Conservation (phyloP, 2,797 vertebrate species). For the Eurystomus glaucurus region DNA sequence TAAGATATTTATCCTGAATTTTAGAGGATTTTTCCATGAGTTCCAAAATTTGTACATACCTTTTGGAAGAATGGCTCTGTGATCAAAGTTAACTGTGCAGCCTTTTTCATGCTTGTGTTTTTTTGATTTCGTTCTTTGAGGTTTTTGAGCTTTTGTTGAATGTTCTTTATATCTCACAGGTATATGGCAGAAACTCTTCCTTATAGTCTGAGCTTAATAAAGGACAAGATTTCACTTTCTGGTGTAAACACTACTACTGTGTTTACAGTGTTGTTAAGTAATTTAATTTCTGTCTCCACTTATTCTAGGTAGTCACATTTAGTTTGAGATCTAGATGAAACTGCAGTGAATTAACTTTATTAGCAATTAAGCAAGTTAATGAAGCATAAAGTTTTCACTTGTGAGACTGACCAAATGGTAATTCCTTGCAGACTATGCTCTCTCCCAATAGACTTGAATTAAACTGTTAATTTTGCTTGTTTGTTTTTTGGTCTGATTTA, state of each 20-base stretch:
- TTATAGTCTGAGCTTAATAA: background rate
- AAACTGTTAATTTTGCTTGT: background rate
- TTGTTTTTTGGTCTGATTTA: background rate
- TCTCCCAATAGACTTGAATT: background rate
- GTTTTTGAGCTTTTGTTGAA: background rate
- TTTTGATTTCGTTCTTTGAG: background rate
- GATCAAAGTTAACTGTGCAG: background rate
- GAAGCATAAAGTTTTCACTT: background rate
- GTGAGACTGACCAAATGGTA: background rate
- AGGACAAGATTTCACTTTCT: background rate
- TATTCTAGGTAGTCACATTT: background rate
- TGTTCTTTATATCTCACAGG: background rate
- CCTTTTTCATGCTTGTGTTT: background rate
- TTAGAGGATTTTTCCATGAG: background rate
- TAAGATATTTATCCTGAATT: background rate
- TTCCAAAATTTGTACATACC: background rate
- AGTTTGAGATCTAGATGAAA: background rate
- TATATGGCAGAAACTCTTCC: background rate
- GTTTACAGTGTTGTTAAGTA: background rate
- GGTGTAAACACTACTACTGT: background rate
- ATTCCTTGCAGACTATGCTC: background rate
- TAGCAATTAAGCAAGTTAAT: background rate
- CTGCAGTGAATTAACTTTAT: background rate
- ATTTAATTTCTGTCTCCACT: background rate
- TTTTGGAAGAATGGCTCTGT: background rate